Percentiles rank a stretch among this genome's conserved stretches.
phyloP scores from a whole-genome alignment of 2,888 invertebrate genomes.

The Drosophila pegasa region DNA sequence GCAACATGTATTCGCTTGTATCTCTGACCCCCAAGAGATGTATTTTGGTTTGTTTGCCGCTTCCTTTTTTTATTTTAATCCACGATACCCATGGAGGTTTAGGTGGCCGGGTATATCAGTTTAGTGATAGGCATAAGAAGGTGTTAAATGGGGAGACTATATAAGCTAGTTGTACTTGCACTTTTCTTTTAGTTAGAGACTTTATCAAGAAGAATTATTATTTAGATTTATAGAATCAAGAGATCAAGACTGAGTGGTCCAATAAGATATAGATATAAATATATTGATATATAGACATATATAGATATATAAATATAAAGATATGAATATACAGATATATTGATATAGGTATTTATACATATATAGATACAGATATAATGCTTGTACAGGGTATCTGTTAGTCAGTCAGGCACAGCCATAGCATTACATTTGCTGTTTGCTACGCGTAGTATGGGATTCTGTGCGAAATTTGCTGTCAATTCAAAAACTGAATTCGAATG shows the following conservation, averaged over 20 bases:
- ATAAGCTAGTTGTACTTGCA: too few relatives aligned
- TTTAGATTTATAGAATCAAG: too few relatives aligned
- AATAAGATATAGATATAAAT: too few relatives aligned
- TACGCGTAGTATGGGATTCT: constrained; percentile 14
- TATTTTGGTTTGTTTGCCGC: constrained; percentile 25
- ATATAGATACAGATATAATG: too few relatives aligned
- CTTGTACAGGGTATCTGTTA: constrained; percentile 4
- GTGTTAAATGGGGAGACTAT: too few relatives aligned
- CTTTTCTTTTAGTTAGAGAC: too few relatives aligned
- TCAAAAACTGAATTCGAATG: constrained; percentile 47
- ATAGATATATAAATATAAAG: too few relatives aligned
- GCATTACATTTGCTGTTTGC: too few relatives aligned
- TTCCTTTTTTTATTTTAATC: constrained; percentile 11
- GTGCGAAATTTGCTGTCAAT: constrained; percentile 33
- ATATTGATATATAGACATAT: too few relatives aligned
- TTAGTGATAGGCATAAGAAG: background rate
- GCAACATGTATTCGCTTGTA: constrained; percentile 34
- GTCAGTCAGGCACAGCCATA: too few relatives aligned
- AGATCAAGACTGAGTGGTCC: too few relatives aligned
- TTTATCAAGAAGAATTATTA: too few relatives aligned
- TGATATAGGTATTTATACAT: background rate
- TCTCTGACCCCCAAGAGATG: constrained; percentile 44
- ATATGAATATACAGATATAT: background rate
- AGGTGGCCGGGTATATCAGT: background rate
- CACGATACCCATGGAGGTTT: background rate